Evolutionary conservation across 2,888 invertebrate genomes (phyloP), one percentile per base, ranked within the genome.

Genomic region (Eurytoma californica): DNA sequence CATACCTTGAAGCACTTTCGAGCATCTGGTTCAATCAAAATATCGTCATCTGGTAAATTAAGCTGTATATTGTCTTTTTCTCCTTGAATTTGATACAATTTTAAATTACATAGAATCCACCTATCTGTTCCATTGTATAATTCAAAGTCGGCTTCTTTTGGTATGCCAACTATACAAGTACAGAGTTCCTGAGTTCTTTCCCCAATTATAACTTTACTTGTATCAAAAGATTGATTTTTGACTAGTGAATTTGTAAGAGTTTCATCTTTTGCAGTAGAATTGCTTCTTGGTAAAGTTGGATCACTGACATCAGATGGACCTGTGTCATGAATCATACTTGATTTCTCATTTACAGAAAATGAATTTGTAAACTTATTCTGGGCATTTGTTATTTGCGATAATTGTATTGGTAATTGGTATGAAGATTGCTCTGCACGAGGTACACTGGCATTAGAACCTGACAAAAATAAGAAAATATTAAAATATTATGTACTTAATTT

Each of bases 101-200:
- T 85, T 49, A 86, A 77, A 4, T 83, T 82, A 77, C 87, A 88
- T 47, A 86, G 83, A 51, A 90, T 85, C 90, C 90, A 90, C 61
- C 86, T 83, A 57, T 86, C 86, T 53, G 89, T 86, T 60, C 85
- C 85, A 70, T 90, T 90, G n/a, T 82, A 68, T 9, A 90, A 81
- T 80, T 89, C 88, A 9, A 90, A 84, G 63, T 87, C 86, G 0
- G 86, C 83, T 75, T 88, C 86, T 68, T 85, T 85, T 1, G 84
- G 81, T 51, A 89, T 84, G 18, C 87, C 88, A 13, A 89, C 84
- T 16, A 90, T 82, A 68, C 90, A 90, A 18, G 84, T 86, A 51
- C 87, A 88, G 7, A 88, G 79, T 69, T 89, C 87, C 63, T 88
- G 86, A 0, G 88, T 85, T 72, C 83, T 87, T 73, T 84, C 86